These are phyloP conservation scores for Xiphias gladius DNA, from an alignment of 2,113 vertebrate species.

Conservation along the genomic window DNA sequence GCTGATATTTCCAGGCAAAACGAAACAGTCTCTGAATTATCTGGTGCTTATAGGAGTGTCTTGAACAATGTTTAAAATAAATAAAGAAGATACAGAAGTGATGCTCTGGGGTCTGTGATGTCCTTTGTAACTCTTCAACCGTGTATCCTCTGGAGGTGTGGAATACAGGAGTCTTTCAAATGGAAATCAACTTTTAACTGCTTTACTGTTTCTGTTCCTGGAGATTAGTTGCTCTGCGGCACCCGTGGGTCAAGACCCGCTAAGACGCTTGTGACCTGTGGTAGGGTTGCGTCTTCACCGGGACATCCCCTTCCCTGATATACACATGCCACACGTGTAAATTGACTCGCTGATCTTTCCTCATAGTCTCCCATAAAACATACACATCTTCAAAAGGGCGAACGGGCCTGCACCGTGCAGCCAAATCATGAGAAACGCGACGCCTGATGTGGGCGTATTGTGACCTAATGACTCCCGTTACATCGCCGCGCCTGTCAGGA, in stretches of 20 bases:
- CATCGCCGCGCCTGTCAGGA: background rate
- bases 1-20: no score
- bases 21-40: background rate
- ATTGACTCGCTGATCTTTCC: background rate
- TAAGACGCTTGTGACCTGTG: constrained; percentile 60
- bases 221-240: constrained; percentile 42
- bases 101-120: background rate
- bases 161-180: background rate
- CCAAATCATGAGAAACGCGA: no score
- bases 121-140: background rate
- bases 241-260: constrained; percentile 27
- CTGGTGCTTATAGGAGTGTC: background rate
- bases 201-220: background rate
- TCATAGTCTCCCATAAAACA: no score
- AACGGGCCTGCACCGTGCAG: no score
- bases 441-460: background rate
- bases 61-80: background rate
- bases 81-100: background rate
- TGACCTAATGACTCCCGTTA: background rate
- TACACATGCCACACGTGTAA: background rate
- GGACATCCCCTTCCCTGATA: background rate
- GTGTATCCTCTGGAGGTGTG: background rate
- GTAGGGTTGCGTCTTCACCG: background rate
- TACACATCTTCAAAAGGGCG: background rate
- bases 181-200: background rate